These are phyloP conservation scores for Trachurus trachurus DNA, from an alignment of 2,797 vertebrate genomes.

Conservation along the genomic window DNA sequence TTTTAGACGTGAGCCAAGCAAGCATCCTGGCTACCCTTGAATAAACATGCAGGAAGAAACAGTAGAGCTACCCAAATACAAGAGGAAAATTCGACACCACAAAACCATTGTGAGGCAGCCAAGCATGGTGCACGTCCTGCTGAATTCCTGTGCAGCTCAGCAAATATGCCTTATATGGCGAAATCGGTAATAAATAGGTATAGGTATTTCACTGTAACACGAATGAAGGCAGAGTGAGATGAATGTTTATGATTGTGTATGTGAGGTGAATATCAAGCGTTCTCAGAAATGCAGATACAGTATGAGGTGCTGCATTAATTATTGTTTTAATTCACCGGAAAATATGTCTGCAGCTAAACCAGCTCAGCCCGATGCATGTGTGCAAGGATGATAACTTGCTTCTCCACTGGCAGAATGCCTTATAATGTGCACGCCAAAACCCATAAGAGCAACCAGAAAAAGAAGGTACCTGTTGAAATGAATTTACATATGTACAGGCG, in stretches of 20 bases:
- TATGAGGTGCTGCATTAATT: constrained; percentile 46
- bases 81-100: constrained; percentile 23
- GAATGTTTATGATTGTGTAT: constrained; percentile 34
- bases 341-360: constrained; percentile 23
- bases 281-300: constrained; percentile 42
- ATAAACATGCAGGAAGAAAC: constrained; percentile 62
- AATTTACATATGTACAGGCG: neutral
- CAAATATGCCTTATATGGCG: constrained; percentile 12
- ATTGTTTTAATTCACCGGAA: constrained; percentile 45
- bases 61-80: constrained; percentile 39
- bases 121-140: constrained; percentile 40
- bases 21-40: constrained; percentile 56
- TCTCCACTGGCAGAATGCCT: neutral
- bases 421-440: neutral
- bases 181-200: neutral
- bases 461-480: neutral
- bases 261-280: constrained; percentile 47
- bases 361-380: constrained; percentile 9
- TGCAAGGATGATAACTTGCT: constrained; percentile 17
- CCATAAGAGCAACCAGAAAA: neutral
- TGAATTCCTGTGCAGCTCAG: constrained; percentile 33
- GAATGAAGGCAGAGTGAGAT: constrained; percentile 22
- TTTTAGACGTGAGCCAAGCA: constrained; percentile 62
- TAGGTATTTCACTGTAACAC: constrained; percentile 11
- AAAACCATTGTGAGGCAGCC: constrained; percentile 38